Base-by-base conservation (phyloP, 2,797 vertebrate genomes). In the Hirundo rustica region DNA sequence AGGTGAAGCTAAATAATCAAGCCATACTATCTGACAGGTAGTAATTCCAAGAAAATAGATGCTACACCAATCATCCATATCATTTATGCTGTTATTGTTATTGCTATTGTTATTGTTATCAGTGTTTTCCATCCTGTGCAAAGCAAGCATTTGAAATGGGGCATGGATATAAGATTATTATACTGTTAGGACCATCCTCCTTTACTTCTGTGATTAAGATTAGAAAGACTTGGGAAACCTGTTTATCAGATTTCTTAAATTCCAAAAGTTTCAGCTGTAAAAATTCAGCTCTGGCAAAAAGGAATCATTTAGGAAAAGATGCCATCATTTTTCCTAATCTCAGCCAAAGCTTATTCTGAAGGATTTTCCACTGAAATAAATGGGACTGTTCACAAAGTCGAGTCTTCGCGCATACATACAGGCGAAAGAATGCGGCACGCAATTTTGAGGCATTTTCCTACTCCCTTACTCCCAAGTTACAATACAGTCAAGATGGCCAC, bases 281-380 rank as follows among this genome's bases (percentile, higher is more conserved):
- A 84, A 91, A 71, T 42, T 62, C 53, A 74, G 38, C 57, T 74
- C 20, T 9, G 20, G 45, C 18, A 68, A 84, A 81, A 45, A 81
- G 27, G 44, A 88, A 48, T 87, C 4, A 42, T 32, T 76, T 45
- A 67, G 64, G 85, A 94, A 91, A 93, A 92, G 36, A 80, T 50
- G 38, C 44, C 66, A 74, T 81, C 29, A 64, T 38, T 70, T 85
- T 87, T 85, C n/a, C 66, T 64, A 45, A 51, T 34, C 32, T 73
- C 80, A 47, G 45, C 45, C 72, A 88, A 79, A 57, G 21, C 11
- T 73, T 75, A 34, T 18, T 51, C 76, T 55, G 74, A 48, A 84
- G 86, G 71, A 76, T 77, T 84, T 93, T 85, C 53, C 84, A 40
- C 45, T 55, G 64, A 79, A 95, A 85, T 60, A 76, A 76, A 74